phyloP scores from a whole-genome alignment of 2,113 vertebrate species.

The Cyprinodon variegatus region DNA sequence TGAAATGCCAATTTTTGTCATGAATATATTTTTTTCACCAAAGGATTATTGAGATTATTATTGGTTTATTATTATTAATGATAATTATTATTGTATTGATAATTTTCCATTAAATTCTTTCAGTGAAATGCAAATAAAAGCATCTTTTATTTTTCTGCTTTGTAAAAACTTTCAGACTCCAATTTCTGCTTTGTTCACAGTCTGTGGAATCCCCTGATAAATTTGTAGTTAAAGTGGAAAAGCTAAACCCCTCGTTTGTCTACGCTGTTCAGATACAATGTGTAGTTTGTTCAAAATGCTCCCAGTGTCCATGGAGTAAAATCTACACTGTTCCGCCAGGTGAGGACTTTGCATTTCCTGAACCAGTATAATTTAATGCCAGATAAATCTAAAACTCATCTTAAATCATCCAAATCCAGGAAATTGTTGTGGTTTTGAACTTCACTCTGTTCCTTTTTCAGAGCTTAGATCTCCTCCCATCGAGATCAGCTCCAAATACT shows the following conservation, averaged over 20 bases:
- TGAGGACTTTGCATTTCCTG: conserved; percentile 25
- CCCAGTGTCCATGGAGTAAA: conserved; percentile 62
- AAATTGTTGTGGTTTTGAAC: not conserved
- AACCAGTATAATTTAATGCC: too few relatives aligned
- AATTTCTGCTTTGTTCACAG: conserved; percentile 15
- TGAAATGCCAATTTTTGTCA: too few relatives aligned
- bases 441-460: conserved; percentile 21
- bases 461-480: conserved; percentile 65
- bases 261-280: conserved; percentile 71
- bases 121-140: too few relatives aligned
- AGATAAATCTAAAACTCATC: not conserved
- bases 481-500: conserved; percentile 14
- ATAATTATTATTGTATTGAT: too few relatives aligned
- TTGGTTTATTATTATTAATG: too few relatives aligned
- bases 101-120: too few relatives aligned
- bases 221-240: not conserved
- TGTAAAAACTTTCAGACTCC: not conserved
- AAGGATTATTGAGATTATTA: too few relatives aligned
- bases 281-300: conserved; percentile 18
- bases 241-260: conserved; percentile 51
- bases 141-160: not conserved
- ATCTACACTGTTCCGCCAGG: conserved; percentile 62
- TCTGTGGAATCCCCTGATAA: not conserved
- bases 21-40: too few relatives aligned
- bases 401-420: not conserved